Base-by-base conservation (phyloP, 2,888 invertebrate genomes). In the Argynnis bischoffii region DNA sequence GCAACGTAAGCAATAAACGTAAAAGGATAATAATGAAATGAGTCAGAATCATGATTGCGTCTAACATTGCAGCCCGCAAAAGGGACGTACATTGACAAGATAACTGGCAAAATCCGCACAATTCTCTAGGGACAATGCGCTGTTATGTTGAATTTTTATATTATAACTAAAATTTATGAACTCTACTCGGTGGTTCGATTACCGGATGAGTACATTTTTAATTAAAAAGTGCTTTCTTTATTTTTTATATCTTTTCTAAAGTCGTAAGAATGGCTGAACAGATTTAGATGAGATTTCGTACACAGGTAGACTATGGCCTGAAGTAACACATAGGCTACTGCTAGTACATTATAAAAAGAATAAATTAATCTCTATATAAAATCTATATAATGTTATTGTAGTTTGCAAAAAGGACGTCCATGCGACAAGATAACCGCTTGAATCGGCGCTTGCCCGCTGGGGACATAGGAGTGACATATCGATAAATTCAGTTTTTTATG, bases 71-170 rank as follows among this genome's bases (percentile, higher is more conserved):
- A 73, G 70, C 72, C 71, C 64, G 67, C 73, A 72, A 72, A 64
- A 72, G 70, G 69, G 68, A 69, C 69, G 71, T 41, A 41, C 11
- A 41, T 41, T 64, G 75, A 74, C 70, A 67, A 73, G 73, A 75
- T 73, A 76, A 74, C 76, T 72, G 71, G 79, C 82, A 80, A 81
- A 83, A 74, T 79, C 79, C 75, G 78, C 81, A 78, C 31, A 50
- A 31, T 61, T 18, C 50, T 51, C 5, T 14, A 14, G 61, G 35
- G 47, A 59, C 57, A 59, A 59, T 47, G n/a, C n/a, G 21, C 26
- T 47, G 26, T 47, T 26, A 26, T 47, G 21, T 47, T 47, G 47
- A 4, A 47, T 47, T 59, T 41, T 59, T 47, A 26, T 59, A 41
- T 41, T 16, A 31, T 11, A 41, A 41, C 35, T 35, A 35, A 35